Evolutionary conservation across 1,140 invertebrate species (phyloP).

Genomic region (Panagrolaimus sp.): DNA sequence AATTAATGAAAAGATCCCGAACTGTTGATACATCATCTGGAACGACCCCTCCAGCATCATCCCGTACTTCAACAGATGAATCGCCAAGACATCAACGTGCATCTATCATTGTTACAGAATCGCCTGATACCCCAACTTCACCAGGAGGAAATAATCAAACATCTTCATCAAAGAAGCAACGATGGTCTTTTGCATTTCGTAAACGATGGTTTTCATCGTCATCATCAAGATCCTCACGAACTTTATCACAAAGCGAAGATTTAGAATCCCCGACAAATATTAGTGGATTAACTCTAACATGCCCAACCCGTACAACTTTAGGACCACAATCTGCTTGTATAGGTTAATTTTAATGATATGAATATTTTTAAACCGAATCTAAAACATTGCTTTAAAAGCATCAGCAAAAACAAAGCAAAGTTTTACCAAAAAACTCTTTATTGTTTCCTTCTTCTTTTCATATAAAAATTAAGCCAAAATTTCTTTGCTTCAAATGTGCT

Average conservation of each 20-base stretch:
- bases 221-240: not conserved
- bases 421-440: not conserved
- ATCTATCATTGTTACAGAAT: not conserved
- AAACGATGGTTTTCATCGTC: conserved; percentile 5
- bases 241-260: conserved; percentile 12
- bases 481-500: too few species aligned
- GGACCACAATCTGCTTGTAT: not conserved
- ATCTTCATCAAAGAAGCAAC: conserved; percentile 4
- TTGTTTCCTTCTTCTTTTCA: not conserved
- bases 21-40: conserved; percentile 14
- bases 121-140: not conserved
- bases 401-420: too few species aligned
- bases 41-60: not conserved
- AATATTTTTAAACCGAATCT: too few species aligned
- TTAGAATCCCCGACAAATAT: conserved; percentile 8
- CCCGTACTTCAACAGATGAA: not conserved
- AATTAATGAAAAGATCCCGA: conserved; percentile 9
- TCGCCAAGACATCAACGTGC: not conserved
- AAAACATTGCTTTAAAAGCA: too few species aligned
- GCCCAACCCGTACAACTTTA: not conserved
- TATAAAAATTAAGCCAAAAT: too few species aligned
- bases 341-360: too few species aligned
- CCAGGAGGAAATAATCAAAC: not conserved
- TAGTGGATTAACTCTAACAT: conserved; percentile 5
- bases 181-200: conserved; percentile 6